These are phyloP conservation scores for Tinea trinotella DNA, from an alignment of 2,888 invertebrate species.

Conservation along the genomic window DNA sequence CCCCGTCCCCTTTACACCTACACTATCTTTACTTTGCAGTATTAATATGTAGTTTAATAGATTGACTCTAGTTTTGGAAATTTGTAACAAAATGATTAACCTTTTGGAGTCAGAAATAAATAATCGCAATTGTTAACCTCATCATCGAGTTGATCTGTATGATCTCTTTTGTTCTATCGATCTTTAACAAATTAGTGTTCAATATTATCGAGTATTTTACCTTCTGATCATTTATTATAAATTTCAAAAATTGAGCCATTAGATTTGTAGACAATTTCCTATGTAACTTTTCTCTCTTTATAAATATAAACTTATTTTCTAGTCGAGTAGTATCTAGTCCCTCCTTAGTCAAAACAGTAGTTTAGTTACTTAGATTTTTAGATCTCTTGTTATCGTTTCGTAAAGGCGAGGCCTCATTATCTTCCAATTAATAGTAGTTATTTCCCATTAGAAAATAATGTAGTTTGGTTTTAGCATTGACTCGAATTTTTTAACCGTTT, in stretches of 20 bases:
- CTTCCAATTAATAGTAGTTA: constrained; percentile 9
- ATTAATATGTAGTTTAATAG: background rate
- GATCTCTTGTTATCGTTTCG: constrained; percentile 12
- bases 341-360: constrained; percentile 10
- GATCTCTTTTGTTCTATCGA: too few relatives aligned
- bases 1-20: constrained; percentile 37
- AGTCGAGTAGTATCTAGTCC: background rate
- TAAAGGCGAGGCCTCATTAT: constrained; percentile 16
- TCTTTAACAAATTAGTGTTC: too few relatives aligned
- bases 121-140: too few relatives aligned
- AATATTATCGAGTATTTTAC: too few relatives aligned
- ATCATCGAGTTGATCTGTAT: too few relatives aligned
- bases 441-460: background rate
- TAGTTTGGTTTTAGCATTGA: too few relatives aligned
- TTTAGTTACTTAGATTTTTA: constrained; percentile 3
- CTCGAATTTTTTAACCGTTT: too few relatives aligned
- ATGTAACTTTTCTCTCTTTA: background rate
- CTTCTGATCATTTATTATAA: too few relatives aligned
- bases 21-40: constrained; percentile 9
- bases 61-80: background rate
- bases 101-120: too few relatives aligned
- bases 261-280: background rate
- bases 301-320: background rate
- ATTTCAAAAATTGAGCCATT: background rate
- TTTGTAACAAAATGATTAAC: background rate